Base-by-base conservation (phyloP, 2,797 vertebrate species). In the Synanceia verrucosa region DNA sequence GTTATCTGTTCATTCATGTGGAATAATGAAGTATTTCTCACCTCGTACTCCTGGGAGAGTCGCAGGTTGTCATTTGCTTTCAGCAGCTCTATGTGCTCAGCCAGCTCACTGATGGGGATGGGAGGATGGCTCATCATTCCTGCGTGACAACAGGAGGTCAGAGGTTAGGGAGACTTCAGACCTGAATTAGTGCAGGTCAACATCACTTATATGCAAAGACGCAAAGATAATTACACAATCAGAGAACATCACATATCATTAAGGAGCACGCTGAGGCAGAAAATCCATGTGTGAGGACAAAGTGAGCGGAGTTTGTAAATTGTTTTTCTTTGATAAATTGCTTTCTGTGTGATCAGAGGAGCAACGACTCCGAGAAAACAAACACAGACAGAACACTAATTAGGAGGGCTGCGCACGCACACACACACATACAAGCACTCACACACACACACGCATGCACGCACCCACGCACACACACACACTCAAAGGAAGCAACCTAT, bases 31-130 rank as follows among this genome's bases (percentile, higher is more conserved):
- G n/a, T 4, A 33, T 62, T 71, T 63, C 92, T 84, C 94, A 99
- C 98, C 97, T 99, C 98, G 3, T 99, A 99, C 86, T 99, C 98
- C 93, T 99, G 98, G n/a, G 98, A 99, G 58, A 99, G 95, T 82
- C 97, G 95, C 87, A 99, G 95, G 94, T 98, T 99, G 94, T 99
- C 98, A 19, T 99, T 99, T 63, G 98, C 98, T 89, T 99, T 99
- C 89, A 99, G 95, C 70, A 96, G 94, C 82, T 99, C 98, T 0
- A 96, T 98, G 94, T 99, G 98, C 87, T 99, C 98, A 0, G 96
- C 96, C 91, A 99, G 95, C 86, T 99, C 98, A 0, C 94, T 91
- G 87, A 98, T 95, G 9, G 97, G 95, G 89, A 99, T 97, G 31
- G 97, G 97, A 0, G 98, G 98, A 82, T 99, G 98, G 93, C 95